These are phyloP conservation scores for Burhinus bistriatus DNA, from an alignment of 2,113 vertebrate species.

Conservation along the genomic window DNA sequence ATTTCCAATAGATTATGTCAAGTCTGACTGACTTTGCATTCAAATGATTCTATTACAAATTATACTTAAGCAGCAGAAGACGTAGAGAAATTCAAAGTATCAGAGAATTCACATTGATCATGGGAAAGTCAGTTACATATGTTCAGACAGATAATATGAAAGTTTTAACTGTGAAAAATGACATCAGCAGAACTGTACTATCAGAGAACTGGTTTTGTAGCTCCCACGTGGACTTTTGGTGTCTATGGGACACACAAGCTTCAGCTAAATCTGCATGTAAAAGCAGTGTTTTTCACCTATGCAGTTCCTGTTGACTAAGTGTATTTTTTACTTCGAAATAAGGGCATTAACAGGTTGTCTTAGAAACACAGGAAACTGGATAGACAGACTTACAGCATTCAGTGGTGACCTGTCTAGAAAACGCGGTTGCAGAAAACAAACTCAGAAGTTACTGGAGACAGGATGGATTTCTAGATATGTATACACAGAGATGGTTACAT, in stretches of 20 bases:
- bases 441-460: background rate
- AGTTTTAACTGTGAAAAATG: background rate
- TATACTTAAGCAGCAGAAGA: background rate
- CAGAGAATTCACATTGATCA: background rate
- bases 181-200: background rate
- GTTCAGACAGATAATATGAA: background rate
- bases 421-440: background rate
- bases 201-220: background rate
- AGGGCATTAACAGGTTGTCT: background rate
- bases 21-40: constrained; percentile 15
- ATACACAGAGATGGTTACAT: background rate
- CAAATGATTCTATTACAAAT: constrained; percentile 46
- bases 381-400: background rate
- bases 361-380: background rate
- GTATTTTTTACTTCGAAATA: background rate
- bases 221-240: background rate
- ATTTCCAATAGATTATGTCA: constrained; percentile 3
- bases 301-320: background rate
- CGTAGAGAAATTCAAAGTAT: background rate
- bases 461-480: background rate
- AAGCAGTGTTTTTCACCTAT: background rate
- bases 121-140: background rate
- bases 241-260: background rate
- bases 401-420: background rate
- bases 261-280: background rate